Evolutionary conservation across 2,888 invertebrate genomes (phyloP), one percentile per base, ranked within the genome.

Genomic region (Trachelus stipa): DNA sequence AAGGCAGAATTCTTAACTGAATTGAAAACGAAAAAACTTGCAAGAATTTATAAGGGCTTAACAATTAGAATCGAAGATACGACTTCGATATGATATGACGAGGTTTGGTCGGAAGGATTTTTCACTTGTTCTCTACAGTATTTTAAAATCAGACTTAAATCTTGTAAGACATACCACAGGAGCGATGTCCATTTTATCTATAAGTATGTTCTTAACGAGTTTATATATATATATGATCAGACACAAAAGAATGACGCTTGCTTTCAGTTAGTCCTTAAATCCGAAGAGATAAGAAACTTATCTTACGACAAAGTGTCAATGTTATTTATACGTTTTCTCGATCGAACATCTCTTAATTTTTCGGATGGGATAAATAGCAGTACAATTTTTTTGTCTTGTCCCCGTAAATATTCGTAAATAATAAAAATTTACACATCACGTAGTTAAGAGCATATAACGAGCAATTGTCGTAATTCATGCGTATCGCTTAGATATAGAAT

Each of bases 91-190:
- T 80, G 82, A 85, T 81, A 85, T 85, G 81, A 73, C 76, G 79
- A 82, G 77, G 79, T 78, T 83, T 83, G 82, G 83, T 85, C 83
- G 82, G 81, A 83, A 79, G 40, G 33, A 23, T 74, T 74, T 74
- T 77, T 40, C 69, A 31, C 37, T 74, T 56, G 69, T 79, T 73
- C 76, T 77, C 71, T 34, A 71, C 23, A 12, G 34, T 71, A 71
- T 69, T 73, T 75, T 30, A 75, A 77, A 79, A 79, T 79, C 77
- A 77, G 79, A 79, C 77, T 79, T 79, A 68, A 77, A 74, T 79
- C 34, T 68, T 75, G 35, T 35, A 34, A 35, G 30, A 74, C 34
- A 30, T 74, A 37, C 34, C 34, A 35, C 35, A 30, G 71, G 71
- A 23, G 71, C 71, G 31, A 71, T 12, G 34, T 71, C 34, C 71